phyloP scores from a whole-genome alignment of 2,888 invertebrate species.

The Tetranychus truncatus region DNA sequence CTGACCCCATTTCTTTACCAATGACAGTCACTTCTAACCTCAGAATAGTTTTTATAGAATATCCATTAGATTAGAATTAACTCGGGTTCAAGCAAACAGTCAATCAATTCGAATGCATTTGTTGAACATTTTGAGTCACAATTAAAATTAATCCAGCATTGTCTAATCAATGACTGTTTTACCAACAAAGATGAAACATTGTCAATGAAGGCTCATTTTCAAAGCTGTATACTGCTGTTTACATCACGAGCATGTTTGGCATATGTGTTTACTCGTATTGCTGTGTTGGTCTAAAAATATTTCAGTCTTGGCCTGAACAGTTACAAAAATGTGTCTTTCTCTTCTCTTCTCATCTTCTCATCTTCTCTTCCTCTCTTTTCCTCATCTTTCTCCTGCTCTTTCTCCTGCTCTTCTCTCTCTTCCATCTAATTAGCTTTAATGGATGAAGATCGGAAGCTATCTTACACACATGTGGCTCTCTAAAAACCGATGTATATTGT shows the following conservation, averaged over 20 bases:
- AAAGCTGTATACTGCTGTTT: too few relatives aligned
- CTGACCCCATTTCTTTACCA: background rate
- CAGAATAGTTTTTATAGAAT: too few relatives aligned
- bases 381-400: background rate
- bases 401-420: background rate
- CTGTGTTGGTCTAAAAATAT: background rate
- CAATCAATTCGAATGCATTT: too few relatives aligned
- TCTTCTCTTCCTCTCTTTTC: background rate
- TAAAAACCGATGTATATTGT: background rate
- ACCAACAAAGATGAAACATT: too few relatives aligned
- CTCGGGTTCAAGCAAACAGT: too few relatives aligned
- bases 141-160: too few relatives aligned
- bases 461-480: background rate
- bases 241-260: too few relatives aligned
- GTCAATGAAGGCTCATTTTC: too few relatives aligned
- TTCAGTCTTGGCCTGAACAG: background rate
- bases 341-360: background rate
- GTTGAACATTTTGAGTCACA: too few relatives aligned
- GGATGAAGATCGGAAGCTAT: background rate
- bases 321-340: background rate
- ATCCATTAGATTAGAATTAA: too few relatives aligned
- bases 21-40: background rate
- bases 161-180: too few relatives aligned
- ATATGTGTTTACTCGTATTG: too few relatives aligned
- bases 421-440: background rate